Conservation (phyloP, 2,113 vertebrate genomes). For the Panthera tigris region DNA sequence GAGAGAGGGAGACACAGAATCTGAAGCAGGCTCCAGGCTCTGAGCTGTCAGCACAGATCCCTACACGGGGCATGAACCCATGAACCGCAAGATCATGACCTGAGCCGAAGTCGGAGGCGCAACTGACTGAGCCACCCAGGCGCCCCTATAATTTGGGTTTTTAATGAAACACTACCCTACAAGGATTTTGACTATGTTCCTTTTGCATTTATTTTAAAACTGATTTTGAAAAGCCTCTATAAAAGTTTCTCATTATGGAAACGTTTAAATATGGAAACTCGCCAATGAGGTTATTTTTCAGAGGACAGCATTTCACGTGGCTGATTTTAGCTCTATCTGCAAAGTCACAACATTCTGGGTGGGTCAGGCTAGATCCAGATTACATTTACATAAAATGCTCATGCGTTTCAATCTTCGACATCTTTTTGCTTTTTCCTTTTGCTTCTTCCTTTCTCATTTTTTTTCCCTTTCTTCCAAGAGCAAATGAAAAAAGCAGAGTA, state of each 20-base stretch:
- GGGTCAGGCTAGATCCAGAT: not conserved
- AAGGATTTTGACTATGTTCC: not conserved
- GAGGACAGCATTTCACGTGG: not conserved
- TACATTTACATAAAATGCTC: not conserved
- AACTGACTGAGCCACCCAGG: no score
- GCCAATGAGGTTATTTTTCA: not conserved
- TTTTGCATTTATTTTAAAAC: conserved; percentile 41
- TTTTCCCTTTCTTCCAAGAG: not conserved
- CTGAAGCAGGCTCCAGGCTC: no score
- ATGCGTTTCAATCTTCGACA: not conserved
- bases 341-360: not conserved
- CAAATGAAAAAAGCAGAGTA: not conserved
- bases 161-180: not conserved
- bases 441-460: not conserved
- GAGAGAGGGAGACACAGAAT: no score
- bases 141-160: not conserved
- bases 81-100: no score
- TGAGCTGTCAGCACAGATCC: no score
- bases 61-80: no score
- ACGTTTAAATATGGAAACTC: not conserved
- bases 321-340: not conserved
- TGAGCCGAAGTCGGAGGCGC: no score
- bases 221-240: conserved; percentile 41
- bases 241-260: conserved; percentile 8
- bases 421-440: not conserved